These are phyloP conservation scores for Chionoecetes opilio DNA, from an alignment of 1,140 invertebrate species.

Conservation along the genomic window DNA sequence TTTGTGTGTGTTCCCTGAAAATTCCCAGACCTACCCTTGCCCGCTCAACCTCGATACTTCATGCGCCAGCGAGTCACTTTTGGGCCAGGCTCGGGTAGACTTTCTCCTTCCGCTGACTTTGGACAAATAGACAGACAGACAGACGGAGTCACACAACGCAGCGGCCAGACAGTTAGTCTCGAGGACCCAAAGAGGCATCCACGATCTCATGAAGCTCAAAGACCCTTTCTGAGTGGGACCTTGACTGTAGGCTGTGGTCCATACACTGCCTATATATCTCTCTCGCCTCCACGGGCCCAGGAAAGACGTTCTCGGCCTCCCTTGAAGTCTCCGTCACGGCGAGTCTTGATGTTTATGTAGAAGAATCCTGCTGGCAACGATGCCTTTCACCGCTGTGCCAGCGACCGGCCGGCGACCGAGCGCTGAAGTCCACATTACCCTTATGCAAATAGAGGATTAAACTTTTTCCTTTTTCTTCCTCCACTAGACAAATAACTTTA, in stretches of 20 bases:
- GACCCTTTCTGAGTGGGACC: background rate
- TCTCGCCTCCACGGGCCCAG: background rate
- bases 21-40: no score
- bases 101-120: no score
- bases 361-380: background rate
- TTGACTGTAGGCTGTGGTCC: background rate
- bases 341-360: constrained; percentile 21
- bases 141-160: background rate
- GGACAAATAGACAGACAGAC: background rate
- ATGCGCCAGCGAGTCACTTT: no score
- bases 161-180: background rate
- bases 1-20: no score
- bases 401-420: background rate
- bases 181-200: background rate
- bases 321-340: background rate
- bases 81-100: no score
- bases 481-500: constrained; percentile 30
- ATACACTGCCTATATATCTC: background rate
- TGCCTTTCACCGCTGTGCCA: background rate
- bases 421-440: background rate
- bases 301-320: background rate
- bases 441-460: constrained; percentile 21
- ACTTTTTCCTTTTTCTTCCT: constrained; percentile 20
- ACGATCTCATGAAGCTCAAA: background rate
- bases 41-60: no score